phyloP scores from a whole-genome alignment of 2,113 vertebrate genomes.

The Ammodytes dubius region DNA sequence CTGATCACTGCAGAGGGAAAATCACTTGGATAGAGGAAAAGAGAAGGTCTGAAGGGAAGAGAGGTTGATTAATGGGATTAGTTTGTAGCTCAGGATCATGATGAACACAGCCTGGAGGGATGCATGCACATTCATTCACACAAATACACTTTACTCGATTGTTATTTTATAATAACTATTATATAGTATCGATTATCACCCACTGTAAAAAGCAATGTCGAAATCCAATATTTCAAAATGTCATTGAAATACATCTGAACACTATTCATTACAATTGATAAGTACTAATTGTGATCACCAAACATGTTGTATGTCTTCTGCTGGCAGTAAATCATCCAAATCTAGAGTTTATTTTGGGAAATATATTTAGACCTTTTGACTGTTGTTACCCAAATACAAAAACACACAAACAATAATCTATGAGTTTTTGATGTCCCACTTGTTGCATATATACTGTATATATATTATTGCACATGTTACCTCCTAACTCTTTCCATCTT shows the following conservation, averaged over 20 bases:
- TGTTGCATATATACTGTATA: constrained; percentile 8
- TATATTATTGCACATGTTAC: background rate
- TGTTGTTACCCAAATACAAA: background rate
- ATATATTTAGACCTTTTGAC: background rate
- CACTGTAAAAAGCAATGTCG: background rate
- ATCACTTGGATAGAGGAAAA: constrained; percentile 46
- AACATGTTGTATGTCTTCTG: constrained; percentile 22
- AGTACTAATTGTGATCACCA: constrained; percentile 5
- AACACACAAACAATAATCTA: background rate
- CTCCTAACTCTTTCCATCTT: background rate
- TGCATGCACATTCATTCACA: constrained; percentile 27
- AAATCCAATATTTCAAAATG: background rate
- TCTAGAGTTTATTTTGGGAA: no score
- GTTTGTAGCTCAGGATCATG: constrained; percentile 52
- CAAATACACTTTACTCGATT: background rate
- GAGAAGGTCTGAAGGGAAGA: constrained; percentile 25
- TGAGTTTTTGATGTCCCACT: background rate
- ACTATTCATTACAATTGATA: background rate
- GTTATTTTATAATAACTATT: background rate
- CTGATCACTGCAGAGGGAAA: constrained; percentile 69
- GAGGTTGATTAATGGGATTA: constrained; percentile 67
- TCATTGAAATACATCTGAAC: background rate
- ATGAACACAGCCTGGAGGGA: constrained; percentile 49
- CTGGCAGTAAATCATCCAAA: background rate
- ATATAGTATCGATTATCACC: background rate